Evolutionary conservation across 2,113 vertebrate species (phyloP).

Genomic region (Marmota monax): DNA sequence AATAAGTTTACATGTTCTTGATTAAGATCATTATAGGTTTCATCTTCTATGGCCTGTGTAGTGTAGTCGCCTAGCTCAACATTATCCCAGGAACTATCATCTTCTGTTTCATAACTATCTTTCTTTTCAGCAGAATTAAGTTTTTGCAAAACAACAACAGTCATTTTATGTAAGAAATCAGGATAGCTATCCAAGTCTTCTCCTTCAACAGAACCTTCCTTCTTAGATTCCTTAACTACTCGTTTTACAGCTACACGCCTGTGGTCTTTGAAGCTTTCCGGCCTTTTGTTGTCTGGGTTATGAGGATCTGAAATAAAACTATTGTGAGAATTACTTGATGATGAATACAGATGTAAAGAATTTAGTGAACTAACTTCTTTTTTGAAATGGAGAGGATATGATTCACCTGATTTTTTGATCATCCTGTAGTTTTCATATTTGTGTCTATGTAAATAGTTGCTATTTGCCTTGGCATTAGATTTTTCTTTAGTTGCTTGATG

Average conservation of each 20-base stretch:
- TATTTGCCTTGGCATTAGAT: conserved; percentile 89
- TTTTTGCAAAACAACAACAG: conserved; percentile 92
- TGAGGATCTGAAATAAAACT: conserved; percentile 89
- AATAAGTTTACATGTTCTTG: conserved; percentile 89
- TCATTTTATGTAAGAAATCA: conserved; percentile 92
- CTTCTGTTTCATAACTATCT: conserved; percentile 91
- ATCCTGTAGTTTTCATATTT: conserved; percentile 88
- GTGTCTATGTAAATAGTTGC: conserved; percentile 89
- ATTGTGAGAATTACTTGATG: conserved; percentile 88
- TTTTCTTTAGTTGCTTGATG: conserved; percentile 90
- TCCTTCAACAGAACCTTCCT: conserved; percentile 87
- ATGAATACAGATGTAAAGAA: conserved; percentile 88
- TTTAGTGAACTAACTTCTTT: conserved; percentile 87
- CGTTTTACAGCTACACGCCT: conserved; percentile 88
- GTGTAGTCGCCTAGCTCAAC: conserved; percentile 90
- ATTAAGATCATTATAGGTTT: conserved; percentile 88
- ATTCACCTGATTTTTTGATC: conserved; percentile 88
- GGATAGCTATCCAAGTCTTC: conserved; percentile 92
- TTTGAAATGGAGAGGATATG: conserved; percentile 90
- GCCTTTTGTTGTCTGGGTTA: conserved; percentile 85
- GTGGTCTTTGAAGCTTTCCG: conserved; percentile 86
- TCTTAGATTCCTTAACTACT: conserved; percentile 87
- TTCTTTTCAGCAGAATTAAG: conserved; percentile 91
- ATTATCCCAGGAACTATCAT: conserved; percentile 91
- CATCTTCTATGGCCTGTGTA: conserved; percentile 89